Percentiles rank a stretch among this genome's conserved stretches.
Conservation (phyloP, 2,113 vertebrate genomes). For the Semicossyphus pulcher region DNA sequence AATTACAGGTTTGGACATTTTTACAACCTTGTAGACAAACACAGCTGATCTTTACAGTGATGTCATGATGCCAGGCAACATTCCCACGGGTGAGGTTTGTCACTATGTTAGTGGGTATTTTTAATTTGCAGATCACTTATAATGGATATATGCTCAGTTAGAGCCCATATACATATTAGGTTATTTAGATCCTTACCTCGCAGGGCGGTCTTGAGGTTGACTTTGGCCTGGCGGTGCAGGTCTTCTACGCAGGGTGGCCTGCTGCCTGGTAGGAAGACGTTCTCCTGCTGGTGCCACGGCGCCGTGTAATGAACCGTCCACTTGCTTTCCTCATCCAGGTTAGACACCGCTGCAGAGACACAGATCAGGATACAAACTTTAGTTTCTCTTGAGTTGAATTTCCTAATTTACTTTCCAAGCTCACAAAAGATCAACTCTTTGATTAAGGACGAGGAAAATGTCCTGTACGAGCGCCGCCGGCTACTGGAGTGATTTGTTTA, state of each 20-base stretch:
- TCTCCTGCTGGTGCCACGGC: constrained; percentile 97
- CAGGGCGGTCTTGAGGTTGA: constrained; percentile 96
- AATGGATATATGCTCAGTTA: no score
- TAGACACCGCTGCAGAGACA: constrained; percentile 91
- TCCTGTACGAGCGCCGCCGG: background rate
- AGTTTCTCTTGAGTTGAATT: background rate
- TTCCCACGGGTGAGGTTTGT: background rate
- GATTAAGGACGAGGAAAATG: background rate
- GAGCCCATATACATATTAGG: no score
- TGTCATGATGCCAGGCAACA: background rate
- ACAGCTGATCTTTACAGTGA: background rate
- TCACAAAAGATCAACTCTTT: no score
- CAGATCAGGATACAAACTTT: background rate
- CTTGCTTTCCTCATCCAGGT: constrained; percentile 96
- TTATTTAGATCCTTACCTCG: constrained; percentile 92
- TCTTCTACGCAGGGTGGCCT: constrained; percentile 95
- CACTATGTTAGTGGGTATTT: background rate
- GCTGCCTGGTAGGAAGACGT: constrained; percentile 92
- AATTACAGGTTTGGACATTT: constrained; percentile 11
- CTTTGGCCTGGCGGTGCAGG: constrained; percentile 95
- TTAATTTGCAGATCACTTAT: no score
- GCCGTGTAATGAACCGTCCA: constrained; percentile 97
- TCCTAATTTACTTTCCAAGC: no score
- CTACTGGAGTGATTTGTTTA: constrained; percentile 26
- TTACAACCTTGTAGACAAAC: constrained; percentile 29